phyloP scores from a whole-genome alignment of 2,797 vertebrate species.

The Chaunax sp. region DNA sequence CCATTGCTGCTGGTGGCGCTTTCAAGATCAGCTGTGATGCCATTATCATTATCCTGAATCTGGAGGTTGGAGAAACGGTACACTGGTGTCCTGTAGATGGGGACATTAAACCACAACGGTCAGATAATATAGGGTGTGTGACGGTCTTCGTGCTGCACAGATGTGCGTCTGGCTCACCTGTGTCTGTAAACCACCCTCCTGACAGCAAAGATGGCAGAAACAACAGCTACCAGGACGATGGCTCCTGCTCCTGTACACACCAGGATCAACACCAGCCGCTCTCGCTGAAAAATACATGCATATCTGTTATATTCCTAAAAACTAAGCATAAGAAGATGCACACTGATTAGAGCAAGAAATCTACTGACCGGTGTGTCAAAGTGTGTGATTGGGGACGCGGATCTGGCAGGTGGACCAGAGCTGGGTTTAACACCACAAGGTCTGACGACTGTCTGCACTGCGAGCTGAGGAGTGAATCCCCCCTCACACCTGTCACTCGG shows the following conservation, averaged over 20 bases:
- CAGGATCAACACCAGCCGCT: slow-evolving; percentile 78
- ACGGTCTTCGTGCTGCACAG: background rate
- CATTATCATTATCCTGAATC: slow-evolving; percentile 73
- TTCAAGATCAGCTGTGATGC: slow-evolving; percentile 51
- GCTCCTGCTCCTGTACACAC: slow-evolving; percentile 72
- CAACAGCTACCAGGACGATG: slow-evolving; percentile 64
- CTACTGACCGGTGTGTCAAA: slow-evolving; percentile 76
- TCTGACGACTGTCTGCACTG: slow-evolving; percentile 60
- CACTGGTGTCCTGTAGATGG: slow-evolving; percentile 66
- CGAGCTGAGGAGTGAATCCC: slow-evolving; percentile 75
- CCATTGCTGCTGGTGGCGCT: slow-evolving; percentile 71
- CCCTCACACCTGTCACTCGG: slow-evolving; percentile 83
- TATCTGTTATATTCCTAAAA: background rate
- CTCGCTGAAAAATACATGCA: slow-evolving; percentile 65
- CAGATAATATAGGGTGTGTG: background rate
- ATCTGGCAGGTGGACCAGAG: slow-evolving; percentile 33
- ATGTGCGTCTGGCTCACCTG: slow-evolving; percentile 64
- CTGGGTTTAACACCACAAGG: slow-evolving; percentile 74
- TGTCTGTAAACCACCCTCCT: slow-evolving; percentile 69
- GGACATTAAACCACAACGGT: background rate
- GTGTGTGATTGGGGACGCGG: slow-evolving; percentile 46
- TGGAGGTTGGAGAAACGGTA: slow-evolving; percentile 84
- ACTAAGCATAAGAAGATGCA: background rate
- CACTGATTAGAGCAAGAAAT: background rate
- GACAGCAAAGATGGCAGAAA: slow-evolving; percentile 66